Percentiles rank a stretch among this genome's conserved stretches.
These are phyloP conservation scores for Ammodytes dubius DNA, from an alignment of 2,113 vertebrate genomes.

Conservation along the genomic window DNA sequence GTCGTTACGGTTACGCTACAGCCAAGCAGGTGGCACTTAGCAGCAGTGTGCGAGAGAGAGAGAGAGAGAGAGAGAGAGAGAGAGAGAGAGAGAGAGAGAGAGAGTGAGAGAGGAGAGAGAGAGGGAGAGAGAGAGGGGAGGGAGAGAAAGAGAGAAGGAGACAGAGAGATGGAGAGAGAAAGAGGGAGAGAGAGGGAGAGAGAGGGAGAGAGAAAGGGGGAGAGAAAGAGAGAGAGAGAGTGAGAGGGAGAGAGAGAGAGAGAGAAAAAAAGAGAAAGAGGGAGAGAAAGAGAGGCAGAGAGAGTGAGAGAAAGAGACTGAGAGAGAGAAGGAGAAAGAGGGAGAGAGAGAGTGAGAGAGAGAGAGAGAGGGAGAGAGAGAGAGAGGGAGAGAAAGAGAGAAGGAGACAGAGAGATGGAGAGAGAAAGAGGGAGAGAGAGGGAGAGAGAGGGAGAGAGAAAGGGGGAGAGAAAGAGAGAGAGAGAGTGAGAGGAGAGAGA, in stretches of 20 bases:
- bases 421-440: constrained; percentile 24
- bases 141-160: constrained; percentile 42
- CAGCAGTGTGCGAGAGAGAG: constrained; percentile 53
- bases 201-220: no score
- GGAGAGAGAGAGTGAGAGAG: constrained; percentile 20
- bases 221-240: no score
- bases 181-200: no score
- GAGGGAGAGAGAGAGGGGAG: no score
- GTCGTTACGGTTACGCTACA: constrained; percentile 49
- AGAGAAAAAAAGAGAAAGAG: no score
- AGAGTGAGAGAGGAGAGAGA: no score
- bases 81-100: constrained; percentile 22
- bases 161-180: constrained; percentile 31
- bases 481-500: constrained; percentile 27
- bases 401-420: neutral
- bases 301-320: no score
- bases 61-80: constrained; percentile 39
- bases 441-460: constrained; percentile 47
- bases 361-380: no score
- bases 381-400: no score
- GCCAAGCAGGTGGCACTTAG: constrained; percentile 63
- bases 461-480: constrained; percentile 35
- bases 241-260: constrained; percentile 15
- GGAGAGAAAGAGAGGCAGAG: no score
- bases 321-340: constrained; percentile 47